Conservation (phyloP, 2,888 invertebrate genomes). For the Pseudoips prasinana region DNA sequence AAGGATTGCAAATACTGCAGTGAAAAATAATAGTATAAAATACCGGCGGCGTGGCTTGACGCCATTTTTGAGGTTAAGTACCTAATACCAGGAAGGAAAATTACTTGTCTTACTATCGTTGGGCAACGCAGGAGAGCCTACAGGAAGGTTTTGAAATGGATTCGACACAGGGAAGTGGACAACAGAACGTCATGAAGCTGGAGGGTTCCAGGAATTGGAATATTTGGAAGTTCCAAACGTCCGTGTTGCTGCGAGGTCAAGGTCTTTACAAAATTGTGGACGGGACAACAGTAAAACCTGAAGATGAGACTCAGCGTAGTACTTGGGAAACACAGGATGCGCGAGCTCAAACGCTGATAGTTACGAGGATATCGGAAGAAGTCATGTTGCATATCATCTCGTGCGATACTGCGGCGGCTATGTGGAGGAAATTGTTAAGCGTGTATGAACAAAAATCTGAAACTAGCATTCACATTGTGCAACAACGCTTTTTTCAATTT, state of each 20-base stretch:
- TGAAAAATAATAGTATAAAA: neutral
- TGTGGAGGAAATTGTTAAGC: neutral
- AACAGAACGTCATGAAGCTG: constrained; percentile 2
- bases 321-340: neutral
- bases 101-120: neutral
- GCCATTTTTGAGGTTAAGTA: neutral
- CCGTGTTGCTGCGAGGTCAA: constrained; percentile 7
- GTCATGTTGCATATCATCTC: neutral
- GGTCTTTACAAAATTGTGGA: constrained; percentile 3
- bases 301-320: neutral
- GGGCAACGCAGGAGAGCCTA: neutral
- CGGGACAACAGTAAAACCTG: constrained; percentile 2
- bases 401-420: neutral
- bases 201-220: constrained; percentile 4
- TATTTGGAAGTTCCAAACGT: constrained; percentile 5
- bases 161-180: neutral
- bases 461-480: neutral
- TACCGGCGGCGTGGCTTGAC: neutral
- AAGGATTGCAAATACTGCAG: neutral
- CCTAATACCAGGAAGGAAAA: constrained; percentile 1
- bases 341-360: neutral
- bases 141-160: neutral
- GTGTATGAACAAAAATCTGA: neutral
- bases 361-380: neutral
- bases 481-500: neutral